Evolutionary conservation across 1,140 invertebrate genomes (phyloP).

Genomic region (Brachystomella parvula): DNA sequence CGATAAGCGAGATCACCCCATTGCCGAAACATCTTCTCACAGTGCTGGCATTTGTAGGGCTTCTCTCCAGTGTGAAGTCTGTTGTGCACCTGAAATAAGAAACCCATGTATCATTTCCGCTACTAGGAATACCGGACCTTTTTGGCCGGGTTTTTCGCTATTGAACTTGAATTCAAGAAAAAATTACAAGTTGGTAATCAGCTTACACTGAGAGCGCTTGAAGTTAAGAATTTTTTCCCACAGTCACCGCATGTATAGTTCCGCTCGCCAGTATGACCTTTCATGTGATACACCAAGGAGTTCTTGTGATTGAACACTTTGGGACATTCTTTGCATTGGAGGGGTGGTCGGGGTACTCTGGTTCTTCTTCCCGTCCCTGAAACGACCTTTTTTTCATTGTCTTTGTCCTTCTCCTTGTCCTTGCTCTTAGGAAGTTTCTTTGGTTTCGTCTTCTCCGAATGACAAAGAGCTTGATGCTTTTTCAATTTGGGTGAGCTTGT

Average conservation of each 20-base stretch:
- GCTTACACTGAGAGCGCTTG: constrained; percentile 62
- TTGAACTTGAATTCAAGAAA: too few species aligned
- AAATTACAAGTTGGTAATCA: too few species aligned
- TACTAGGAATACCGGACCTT: too few species aligned
- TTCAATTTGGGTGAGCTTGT: constrained; percentile 38
- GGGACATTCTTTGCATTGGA: constrained; percentile 61
- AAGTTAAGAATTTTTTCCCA: constrained; percentile 70
- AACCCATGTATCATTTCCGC: not conserved
- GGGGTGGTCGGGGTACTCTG: constrained; percentile 37
- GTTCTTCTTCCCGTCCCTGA: constrained; percentile 17
- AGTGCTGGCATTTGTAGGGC: constrained; percentile 61
- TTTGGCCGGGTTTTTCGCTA: too few species aligned
- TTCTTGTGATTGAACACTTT: constrained; percentile 70
- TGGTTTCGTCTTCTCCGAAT: constrained; percentile 3
- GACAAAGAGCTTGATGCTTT: constrained; percentile 20
- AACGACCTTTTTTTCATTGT: constrained; percentile 18
- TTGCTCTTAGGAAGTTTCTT: not conserved
- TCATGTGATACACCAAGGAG: constrained; percentile 72
- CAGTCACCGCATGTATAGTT: constrained; percentile 58
- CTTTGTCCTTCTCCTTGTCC: constrained; percentile 13
- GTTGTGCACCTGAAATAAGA: constrained; percentile 54
- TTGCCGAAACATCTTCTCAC: constrained; percentile 67
- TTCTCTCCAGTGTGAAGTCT: constrained; percentile 67
- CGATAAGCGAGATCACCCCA: constrained; percentile 83
- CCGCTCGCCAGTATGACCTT: constrained; percentile 62